Conservation (phyloP, 2,797 vertebrate species). For the Sebastes miniatus region DNA sequence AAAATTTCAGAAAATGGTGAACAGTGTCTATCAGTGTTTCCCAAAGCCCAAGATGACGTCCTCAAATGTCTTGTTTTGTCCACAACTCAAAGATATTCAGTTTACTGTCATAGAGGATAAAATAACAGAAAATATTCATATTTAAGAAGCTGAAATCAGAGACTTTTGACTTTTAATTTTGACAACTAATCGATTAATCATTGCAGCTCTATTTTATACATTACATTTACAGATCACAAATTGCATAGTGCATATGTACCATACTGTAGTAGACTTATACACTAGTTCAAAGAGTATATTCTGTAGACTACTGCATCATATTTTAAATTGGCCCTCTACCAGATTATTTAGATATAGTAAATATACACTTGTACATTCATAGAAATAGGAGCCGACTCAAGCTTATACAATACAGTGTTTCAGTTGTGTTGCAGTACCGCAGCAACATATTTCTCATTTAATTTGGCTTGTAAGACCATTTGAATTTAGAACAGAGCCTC, state of each 20-base stretch:
- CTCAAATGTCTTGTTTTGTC: too few relatives aligned
- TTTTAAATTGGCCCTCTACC: background rate
- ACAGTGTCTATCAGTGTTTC: too few relatives aligned
- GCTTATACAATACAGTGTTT: background rate
- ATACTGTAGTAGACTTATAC: background rate
- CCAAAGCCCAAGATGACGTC: too few relatives aligned
- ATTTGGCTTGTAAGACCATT: slow-evolving; percentile 4
- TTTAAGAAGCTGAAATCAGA: too few relatives aligned
- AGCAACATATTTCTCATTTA: background rate
- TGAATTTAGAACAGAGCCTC: slow-evolving; percentile 6
- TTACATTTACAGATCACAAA: background rate
- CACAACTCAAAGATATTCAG: too few relatives aligned
- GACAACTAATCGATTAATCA: too few relatives aligned
- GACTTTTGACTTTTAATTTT: too few relatives aligned
- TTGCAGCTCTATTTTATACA: background rate
- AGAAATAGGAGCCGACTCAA: background rate
- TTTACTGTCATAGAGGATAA: too few relatives aligned
- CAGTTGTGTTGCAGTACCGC: background rate
- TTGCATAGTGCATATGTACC: background rate
- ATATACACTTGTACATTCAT: background rate
- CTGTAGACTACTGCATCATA: background rate
- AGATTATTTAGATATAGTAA: background rate
- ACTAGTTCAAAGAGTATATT: background rate
- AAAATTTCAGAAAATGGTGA: too few relatives aligned
- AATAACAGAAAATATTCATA: too few relatives aligned